Evolutionary conservation across 2,797 vertebrate genomes (phyloP), one percentile per base, ranked within the genome.

Genomic region (Phoxinus dragarum): DNA sequence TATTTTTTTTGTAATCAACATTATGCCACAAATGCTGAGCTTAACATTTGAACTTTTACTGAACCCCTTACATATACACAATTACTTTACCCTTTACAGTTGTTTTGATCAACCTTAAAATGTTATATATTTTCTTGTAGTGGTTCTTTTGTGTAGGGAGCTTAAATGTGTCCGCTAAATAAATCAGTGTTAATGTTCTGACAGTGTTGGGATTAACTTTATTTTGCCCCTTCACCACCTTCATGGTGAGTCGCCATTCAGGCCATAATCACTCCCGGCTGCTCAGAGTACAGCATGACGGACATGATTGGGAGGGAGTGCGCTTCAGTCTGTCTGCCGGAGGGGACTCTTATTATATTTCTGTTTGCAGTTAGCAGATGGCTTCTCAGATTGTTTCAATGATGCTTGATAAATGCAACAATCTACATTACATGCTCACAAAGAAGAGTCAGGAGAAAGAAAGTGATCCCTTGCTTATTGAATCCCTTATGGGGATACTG

Each of bases 351-450:
- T 86, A 88, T 88, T 88, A 89, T 85, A 87, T 82, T 80, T 80
- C 68, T 78, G 79, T 90, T 88, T 88, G 80, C 82, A 87, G 74
- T 89, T 86, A 90, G 82, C 88, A 90, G 89, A 90, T 89, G 88
- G 84, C 74, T 78, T 84, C 81, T 88, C 72, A 72, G 84, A 86
- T 88, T 86, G 84, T 83, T 83, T 87, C 82, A 77, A 56, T 83
- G 81, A 90, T 44, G 71, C 78, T 78, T 80, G 68, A 69, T 87
- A 88, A 86, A 82, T 79, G 64, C 72, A 84, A 74, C 23, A 61
- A 80, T 89, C 66, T 67, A 88, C 78, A 79, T 88, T 78, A n/a
- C 68, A 69, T 64, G 17, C 54, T 73, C 52, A 64, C 34, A 78
- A 16, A 79, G 44, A 54, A 73, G 67, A 86, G 71, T 40, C 81